These are phyloP conservation scores for Leptinotarsa haldemani DNA, from an alignment of 2,888 invertebrate genomes.

Conservation along the genomic window DNA sequence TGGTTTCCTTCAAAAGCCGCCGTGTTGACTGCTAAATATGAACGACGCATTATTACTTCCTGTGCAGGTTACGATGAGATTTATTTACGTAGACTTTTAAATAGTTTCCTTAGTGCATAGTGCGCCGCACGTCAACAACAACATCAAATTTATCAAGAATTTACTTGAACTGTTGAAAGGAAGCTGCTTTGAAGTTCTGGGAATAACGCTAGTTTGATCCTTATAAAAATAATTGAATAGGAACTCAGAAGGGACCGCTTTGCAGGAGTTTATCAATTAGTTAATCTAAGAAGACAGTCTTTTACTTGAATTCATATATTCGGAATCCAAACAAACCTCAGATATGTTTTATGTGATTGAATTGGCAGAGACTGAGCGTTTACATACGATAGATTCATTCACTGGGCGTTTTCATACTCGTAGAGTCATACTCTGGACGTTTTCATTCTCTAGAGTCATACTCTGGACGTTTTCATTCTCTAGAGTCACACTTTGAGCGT, in stretches of 20 bases:
- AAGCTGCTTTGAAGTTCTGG: neutral
- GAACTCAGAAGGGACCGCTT: neutral
- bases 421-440: too few species aligned
- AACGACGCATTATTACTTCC: slow-evolving; percentile 17
- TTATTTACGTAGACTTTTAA: slow-evolving; percentile 17
- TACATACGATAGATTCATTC: too few species aligned
- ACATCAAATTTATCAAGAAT: slow-evolving; percentile 2
- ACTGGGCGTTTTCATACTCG: too few species aligned
- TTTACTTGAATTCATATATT: too few species aligned
- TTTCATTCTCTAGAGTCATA: too few species aligned
- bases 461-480: too few species aligned
- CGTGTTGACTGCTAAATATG: slow-evolving; percentile 13
- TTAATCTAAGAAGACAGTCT: too few species aligned
- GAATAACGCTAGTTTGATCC: neutral
- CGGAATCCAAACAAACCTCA: too few species aligned
- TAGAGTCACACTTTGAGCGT: too few species aligned
- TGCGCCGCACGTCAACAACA: neutral
- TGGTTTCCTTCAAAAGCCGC: neutral
- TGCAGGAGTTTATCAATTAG: too few species aligned
- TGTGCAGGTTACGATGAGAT: slow-evolving; percentile 2
- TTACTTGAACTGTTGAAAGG: neutral
- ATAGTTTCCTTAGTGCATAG: neutral
- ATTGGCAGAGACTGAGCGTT: too few species aligned
- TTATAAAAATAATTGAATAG: neutral
- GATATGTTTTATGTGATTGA: too few species aligned